A percentile compares a stretch with the other conserved stretches of the same genome.
phyloP scores from a whole-genome alignment of 2,113 vertebrate genomes.

The Phycodurus eques region DNA sequence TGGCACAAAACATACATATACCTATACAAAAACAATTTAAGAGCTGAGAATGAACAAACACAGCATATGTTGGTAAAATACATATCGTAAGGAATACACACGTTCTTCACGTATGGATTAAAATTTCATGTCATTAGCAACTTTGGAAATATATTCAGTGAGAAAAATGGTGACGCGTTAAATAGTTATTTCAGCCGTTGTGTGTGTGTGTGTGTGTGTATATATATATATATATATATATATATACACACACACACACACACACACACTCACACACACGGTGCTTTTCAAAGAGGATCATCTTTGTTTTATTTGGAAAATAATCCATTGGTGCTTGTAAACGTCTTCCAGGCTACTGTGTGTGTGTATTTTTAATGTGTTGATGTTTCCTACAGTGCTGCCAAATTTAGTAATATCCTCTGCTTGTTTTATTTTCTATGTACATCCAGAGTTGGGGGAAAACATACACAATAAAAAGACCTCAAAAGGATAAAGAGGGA shows the following conservation, averaged over 20 bases:
- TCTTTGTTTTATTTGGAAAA: conserved; percentile 35
- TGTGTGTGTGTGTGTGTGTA: too few relatives aligned
- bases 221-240: too few relatives aligned
- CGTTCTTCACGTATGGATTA: too few relatives aligned
- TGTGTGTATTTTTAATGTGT: conserved; percentile 12
- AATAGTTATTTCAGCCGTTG: too few relatives aligned
- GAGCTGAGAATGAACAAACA: too few relatives aligned
- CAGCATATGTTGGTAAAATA: too few relatives aligned
- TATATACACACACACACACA: background rate
- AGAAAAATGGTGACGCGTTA: too few relatives aligned
- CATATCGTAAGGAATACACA: too few relatives aligned
- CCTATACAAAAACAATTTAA: background rate
- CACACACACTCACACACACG: background rate
- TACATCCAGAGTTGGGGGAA: background rate
- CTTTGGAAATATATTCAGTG: too few relatives aligned
- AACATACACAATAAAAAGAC: background rate
- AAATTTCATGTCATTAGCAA: too few relatives aligned
- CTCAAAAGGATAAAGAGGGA: background rate
- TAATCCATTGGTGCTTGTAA: conserved; percentile 40
- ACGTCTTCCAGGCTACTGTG: conserved; percentile 36
- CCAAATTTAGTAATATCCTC: background rate
- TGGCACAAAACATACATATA: background rate
- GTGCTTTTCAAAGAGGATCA: conserved; percentile 45
- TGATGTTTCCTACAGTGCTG: conserved; percentile 31
- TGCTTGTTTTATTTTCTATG: background rate